phyloP scores from a whole-genome alignment of 2,888 invertebrate species.

The Orthonevra nobilis region DNA sequence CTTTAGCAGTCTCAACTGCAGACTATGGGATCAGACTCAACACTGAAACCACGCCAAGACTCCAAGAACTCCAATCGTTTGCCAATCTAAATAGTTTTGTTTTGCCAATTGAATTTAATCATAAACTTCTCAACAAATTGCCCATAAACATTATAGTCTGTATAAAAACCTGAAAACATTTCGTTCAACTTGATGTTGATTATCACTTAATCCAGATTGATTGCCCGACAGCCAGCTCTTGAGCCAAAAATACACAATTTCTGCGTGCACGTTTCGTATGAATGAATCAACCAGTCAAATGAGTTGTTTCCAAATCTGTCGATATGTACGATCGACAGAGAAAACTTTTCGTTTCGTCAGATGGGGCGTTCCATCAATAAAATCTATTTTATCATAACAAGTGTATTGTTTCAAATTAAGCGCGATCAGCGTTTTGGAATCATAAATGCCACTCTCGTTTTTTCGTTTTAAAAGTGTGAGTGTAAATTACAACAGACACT shows the following conservation, averaged over 20 bases:
- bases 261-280: constrained; percentile 32
- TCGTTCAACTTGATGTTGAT: not conserved
- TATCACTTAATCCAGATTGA: constrained; percentile 24
- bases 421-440: too few relatives aligned
- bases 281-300: constrained; percentile 43
- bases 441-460: constrained; percentile 26
- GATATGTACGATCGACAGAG: constrained; percentile 15
- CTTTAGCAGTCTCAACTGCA: too few relatives aligned
- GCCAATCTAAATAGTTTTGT: constrained; percentile 23
- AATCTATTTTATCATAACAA: constrained; percentile 51
- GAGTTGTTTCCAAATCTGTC: constrained; percentile 50
- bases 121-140: constrained; percentile 15
- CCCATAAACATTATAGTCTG: constrained; percentile 6
- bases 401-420: constrained; percentile 54
- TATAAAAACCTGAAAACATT: constrained; percentile 12
- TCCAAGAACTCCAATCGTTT: not conserved
- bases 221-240: constrained; percentile 22
- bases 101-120: constrained; percentile 31
- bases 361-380: constrained; percentile 36
- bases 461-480: constrained; percentile 49
- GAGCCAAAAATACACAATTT: not conserved
- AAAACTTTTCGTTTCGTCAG: constrained; percentile 49
- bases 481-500: constrained; percentile 42
- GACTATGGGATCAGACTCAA: too few relatives aligned
- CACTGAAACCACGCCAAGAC: constrained; percentile 34